These are phyloP conservation scores for Aramus guarauna DNA, from an alignment of 2,113 vertebrate genomes.

Conservation along the genomic window DNA sequence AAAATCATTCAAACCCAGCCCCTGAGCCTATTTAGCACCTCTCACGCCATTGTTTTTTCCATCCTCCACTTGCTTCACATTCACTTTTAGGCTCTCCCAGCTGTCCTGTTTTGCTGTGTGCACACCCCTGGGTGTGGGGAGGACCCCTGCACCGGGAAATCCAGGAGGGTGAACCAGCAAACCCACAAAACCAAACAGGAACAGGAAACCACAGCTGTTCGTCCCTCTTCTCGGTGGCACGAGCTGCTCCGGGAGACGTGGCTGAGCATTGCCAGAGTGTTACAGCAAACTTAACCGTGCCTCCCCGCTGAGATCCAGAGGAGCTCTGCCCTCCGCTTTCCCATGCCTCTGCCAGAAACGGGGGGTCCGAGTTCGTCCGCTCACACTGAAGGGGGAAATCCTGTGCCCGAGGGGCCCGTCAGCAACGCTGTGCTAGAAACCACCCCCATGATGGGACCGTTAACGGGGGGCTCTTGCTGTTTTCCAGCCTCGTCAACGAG, in stretches of 20 bases:
- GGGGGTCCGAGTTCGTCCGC: accelerated
- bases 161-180: background rate
- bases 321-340: background rate
- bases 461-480: background rate
- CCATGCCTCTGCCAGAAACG: background rate
- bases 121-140: background rate
- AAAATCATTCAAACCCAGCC: background rate
- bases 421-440: background rate
- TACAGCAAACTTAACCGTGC: background rate
- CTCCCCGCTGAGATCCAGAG: accelerated
- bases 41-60: accelerated
- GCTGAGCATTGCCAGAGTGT: background rate
- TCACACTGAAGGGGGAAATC: background rate
- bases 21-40: background rate
- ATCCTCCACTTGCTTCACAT: background rate
- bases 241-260: background rate
- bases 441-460: accelerated
- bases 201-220: background rate
- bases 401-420: background rate
- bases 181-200: background rate
- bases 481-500: constrained; percentile 83
- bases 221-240: accelerated
- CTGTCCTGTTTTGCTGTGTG: background rate
- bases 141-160: background rate
- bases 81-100: background rate